Base-by-base conservation (phyloP, 2,888 invertebrate genomes). In the Eremobia ochroleuca region DNA sequence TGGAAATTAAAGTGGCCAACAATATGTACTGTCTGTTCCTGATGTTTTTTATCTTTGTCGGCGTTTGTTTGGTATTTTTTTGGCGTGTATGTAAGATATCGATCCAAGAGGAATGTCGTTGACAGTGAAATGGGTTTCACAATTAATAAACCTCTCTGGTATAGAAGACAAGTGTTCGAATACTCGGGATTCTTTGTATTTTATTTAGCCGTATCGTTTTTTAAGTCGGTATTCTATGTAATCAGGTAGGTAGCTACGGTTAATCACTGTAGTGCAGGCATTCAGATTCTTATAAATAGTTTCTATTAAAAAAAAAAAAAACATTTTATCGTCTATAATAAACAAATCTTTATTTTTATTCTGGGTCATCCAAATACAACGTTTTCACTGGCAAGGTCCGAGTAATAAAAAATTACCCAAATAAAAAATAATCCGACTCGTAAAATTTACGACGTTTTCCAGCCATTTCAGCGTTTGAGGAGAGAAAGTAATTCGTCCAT, bases 101-200 rank as follows among this genome's bases (percentile, higher is more conserved):
- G 95, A 95, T 94, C 94, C 90, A 87, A 87, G 85, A 85, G 94
- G 95, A 93, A 95, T 96, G 96, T 91, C 93, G 94, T 93, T 96
- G 97, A 96, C 97, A 96, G 95, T 96, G 96, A 96, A 96, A 95
- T 95, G 96, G 96, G 96, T 96, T 93, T 92, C 92, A 94, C 94
- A 96, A 96, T 96, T 96, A 97, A 96, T 96, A 96, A 95, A 95
- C 94, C 95, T 95, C 95, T 95, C 91, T 83, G 87, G 85, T 86
- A 85, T 90, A 88, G 89, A 93, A 89, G 90, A 93, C 92, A 92
- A 93, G 95, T 93, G 93, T 90, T 91, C 88, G 91, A 91, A 91
- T 93, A 89, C 92, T 92, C 90, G 80, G 90, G 83, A 94, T 94
- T 92, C 93, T 90, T 88, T 70, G 79, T 83, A 79, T 87, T 88